phyloP scores from a whole-genome alignment of 2,797 vertebrate genomes.

The Brotogeris chrysoptera region DNA sequence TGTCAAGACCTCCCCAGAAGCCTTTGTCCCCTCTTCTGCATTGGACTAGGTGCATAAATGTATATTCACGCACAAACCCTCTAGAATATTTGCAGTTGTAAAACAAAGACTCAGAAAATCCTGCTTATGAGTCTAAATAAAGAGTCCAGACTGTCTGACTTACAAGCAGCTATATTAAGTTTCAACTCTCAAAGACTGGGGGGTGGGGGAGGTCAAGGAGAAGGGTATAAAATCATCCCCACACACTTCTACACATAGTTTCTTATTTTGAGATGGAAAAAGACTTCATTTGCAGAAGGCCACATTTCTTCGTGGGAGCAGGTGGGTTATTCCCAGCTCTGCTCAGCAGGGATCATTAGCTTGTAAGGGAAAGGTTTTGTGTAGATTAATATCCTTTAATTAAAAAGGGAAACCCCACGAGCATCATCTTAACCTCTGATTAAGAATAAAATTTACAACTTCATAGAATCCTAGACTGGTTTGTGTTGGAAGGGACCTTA shows the following conservation, averaged over 20 bases:
- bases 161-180: not conserved
- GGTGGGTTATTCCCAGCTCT: not conserved
- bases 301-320: not conserved
- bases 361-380: not conserved
- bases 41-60: not conserved
- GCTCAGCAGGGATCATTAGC: not conserved
- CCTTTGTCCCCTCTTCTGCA: not conserved
- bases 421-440: not conserved
- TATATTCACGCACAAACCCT: rapidly evolving
- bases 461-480: not conserved
- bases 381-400: not conserved
- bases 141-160: not conserved
- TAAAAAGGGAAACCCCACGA: not conserved
- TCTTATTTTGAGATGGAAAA: not conserved
- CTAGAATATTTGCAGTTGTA: not conserved
- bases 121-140: not conserved
- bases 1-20: not conserved
- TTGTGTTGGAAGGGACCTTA: not conserved
- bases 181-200: not conserved
- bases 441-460: not conserved
- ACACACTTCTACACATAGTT: not conserved
- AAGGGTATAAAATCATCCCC: rapidly evolving
- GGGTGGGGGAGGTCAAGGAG: no score
- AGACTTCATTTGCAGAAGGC: not conserved
- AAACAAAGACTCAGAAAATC: not conserved